Base-by-base conservation (phyloP, 2,888 invertebrate species). In the Arctia plantaginis region DNA sequence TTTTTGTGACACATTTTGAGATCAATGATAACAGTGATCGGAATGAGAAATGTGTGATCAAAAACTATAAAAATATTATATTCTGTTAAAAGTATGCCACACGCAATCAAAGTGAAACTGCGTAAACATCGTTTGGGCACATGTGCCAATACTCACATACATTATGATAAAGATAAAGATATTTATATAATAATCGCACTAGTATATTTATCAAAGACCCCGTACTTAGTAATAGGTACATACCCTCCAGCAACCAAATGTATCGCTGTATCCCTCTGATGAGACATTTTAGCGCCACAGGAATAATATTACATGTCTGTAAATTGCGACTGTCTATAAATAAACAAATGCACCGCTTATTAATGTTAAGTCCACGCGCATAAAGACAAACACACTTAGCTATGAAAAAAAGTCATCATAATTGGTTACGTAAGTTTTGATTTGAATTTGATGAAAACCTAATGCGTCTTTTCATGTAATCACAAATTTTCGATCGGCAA, bases 191-290 rank as follows among this genome's bases (percentile, higher is more conserved):
- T 78, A 30, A 62, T 72, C 80, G 84, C 80, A 47, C 12, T 86
- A 86, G 80, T 72, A 75, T 75, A 77, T 73, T 76, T 76, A 74
- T 68, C 68, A 66, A 75, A 75, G 74, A 84, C 78, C 82, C 82
- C 77, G 41, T 20, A 71, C 72, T 73, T 30, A 70, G 72, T 27
- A 73, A 70, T 59, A 68, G 51, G 75, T 74, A 97, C 98, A 97
- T 96, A 99, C 99, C 99, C 99, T 97, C 99, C 99, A 93, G 99
- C 99, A 89, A 99, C 96, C 90, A 99, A 97, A 96, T 99, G 99
- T 95, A 99, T 98, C 87, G 99, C 97, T 86, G 98, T 98, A 96
- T 99, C 98, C 94, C 96, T 97, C 93, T 98, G 97, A 96, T 98
- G 97, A 96, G 97, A 97, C 97, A 97, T 97, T 92, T 91, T 94